Percentiles rank a stretch among this genome's conserved stretches.
Conservation (phyloP, 2,113 vertebrate genomes). For the Eulemur rufifrons region DNA sequence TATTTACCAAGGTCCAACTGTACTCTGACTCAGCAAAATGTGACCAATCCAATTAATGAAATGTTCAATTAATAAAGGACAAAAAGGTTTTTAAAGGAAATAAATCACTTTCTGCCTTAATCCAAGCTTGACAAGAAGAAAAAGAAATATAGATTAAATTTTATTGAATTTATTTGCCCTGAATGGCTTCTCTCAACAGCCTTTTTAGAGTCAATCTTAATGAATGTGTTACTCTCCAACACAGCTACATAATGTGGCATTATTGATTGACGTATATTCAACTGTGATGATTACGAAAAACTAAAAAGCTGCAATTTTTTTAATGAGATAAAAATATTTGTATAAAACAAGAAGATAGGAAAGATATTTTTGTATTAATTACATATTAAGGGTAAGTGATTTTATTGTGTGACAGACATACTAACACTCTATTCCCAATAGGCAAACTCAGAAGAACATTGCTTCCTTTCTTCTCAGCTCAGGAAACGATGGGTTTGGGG, state of each 20-base stretch:
- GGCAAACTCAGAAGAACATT: background rate
- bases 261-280: conserved; percentile 58
- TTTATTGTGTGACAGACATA: background rate
- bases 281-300: background rate
- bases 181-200: conserved; percentile 71
- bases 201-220: conserved; percentile 71
- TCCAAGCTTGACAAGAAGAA: conserved; percentile 54
- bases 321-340: conserved; percentile 49
- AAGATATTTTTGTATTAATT: background rate
- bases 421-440: background rate
- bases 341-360: background rate
- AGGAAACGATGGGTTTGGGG: background rate
- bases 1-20: conserved; percentile 39
- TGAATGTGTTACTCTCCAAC: background rate
- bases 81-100: background rate
- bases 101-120: background rate
- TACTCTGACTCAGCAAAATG: conserved; percentile 74
- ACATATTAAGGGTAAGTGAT: background rate
- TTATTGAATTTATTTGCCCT: conserved; percentile 57
- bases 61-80: conserved; percentile 54
- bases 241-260: background rate
- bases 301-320: conserved; percentile 43
- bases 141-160: conserved; percentile 51
- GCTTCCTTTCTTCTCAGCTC: background rate
- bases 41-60: background rate